Percentiles rank a stretch among this genome's conserved stretches.
These are phyloP conservation scores for Venturia canescens DNA, from an alignment of 1,140 invertebrate genomes.

Conservation along the genomic window DNA sequence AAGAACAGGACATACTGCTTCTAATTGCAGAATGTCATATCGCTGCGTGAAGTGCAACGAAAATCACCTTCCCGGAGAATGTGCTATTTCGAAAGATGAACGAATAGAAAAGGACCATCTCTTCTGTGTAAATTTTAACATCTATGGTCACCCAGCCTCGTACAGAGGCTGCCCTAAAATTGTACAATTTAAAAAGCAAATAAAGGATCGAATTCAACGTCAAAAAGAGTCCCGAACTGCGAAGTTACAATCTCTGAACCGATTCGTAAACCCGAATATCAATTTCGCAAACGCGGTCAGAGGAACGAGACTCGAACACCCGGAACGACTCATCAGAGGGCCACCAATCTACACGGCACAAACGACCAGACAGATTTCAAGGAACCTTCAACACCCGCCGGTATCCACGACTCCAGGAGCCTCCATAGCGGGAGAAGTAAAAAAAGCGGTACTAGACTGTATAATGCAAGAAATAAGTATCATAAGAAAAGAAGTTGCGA, in stretches of 20 bases:
- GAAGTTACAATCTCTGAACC: background rate
- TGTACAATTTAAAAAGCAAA: conserved; percentile 28
- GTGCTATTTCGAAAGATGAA: conserved; percentile 2
- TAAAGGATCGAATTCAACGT: background rate
- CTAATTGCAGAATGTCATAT: conserved; percentile 45
- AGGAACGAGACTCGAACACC: background rate
- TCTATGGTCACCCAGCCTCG: conserved; percentile 41
- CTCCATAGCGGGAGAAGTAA: background rate
- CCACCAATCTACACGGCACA: background rate
- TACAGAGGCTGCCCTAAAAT: conserved; percentile 42
- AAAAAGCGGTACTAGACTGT: background rate
- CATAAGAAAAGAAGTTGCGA: background rate
- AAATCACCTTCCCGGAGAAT: conserved; percentile 39
- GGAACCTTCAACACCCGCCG: background rate
- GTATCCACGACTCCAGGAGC: background rate
- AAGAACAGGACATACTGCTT: conserved; percentile 41
- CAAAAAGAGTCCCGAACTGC: background rate
- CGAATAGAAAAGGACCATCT: conserved; percentile 24
- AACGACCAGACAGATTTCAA: background rate
- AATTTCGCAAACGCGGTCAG: background rate
- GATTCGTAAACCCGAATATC: background rate
- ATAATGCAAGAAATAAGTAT: background rate
- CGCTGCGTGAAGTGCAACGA: conserved; percentile 49
- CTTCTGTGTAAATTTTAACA: conserved; percentile 31
- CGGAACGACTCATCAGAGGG: background rate